Conservation (phyloP, 2,113 vertebrate species). For the Clarias batrachus region DNA sequence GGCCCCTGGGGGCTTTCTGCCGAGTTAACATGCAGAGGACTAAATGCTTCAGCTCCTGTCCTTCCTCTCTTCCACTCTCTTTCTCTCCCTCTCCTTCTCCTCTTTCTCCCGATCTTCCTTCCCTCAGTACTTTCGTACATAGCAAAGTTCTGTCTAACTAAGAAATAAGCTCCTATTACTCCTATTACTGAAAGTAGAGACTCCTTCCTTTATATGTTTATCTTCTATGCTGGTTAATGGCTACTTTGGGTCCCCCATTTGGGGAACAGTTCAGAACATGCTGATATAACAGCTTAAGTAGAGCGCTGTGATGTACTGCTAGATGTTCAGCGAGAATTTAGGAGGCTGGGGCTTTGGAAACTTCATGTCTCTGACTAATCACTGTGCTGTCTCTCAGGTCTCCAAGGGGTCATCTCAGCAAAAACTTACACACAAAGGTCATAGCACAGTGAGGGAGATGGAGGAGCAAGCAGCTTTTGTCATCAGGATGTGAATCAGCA, state of each 20-base stretch:
- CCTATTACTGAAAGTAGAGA: not conserved
- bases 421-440: constrained; percentile 99
- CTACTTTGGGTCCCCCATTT: not conserved
- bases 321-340: not conserved
- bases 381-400: constrained; percentile 73
- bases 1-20: constrained; percentile 96
- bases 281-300: not conserved
- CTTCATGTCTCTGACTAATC: constrained; percentile 28
- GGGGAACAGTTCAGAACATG: not conserved
- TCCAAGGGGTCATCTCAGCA: constrained; percentile 92
- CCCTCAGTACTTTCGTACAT: not conserved
- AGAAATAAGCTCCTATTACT: not conserved
- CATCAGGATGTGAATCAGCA: too few relatives aligned
- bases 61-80: not conserved
- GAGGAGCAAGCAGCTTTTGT: constrained; percentile 90
- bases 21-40: constrained; percentile 96
- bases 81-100: not conserved
- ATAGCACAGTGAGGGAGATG: constrained; percentile 80
- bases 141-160: not conserved
- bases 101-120: too few relatives aligned
- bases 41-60: constrained; percentile 68
- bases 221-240: not conserved
- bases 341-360: constrained; percentile 22
- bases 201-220: not conserved
- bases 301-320: not conserved